Percentiles rank a stretch among this genome's conserved stretches.
These are phyloP conservation scores for Ophraella communa DNA, from an alignment of 2,888 invertebrate species.

Conservation along the genomic window DNA sequence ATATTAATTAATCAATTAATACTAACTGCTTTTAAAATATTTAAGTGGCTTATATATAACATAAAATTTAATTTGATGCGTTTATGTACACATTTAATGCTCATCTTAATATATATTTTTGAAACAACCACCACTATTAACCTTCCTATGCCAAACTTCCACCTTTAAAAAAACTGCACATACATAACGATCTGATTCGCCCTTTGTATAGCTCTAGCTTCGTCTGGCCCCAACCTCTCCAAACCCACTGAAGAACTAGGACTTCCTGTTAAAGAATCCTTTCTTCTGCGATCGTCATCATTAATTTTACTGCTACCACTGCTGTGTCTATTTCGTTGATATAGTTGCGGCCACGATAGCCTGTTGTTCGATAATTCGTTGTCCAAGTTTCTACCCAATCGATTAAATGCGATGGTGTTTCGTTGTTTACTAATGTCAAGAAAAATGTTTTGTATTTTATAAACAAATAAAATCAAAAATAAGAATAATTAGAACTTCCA, in stretches of 20 bases:
- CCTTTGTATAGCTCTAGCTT: constrained; percentile 82
- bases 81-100: no score
- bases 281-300: constrained; percentile 60
- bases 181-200: constrained; percentile 90
- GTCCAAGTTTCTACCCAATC: constrained; percentile 58
- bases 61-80: no score
- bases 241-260: constrained; percentile 61
- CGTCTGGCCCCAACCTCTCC: constrained; percentile 72
- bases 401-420: constrained; percentile 54
- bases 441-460: constrained; percentile 7
- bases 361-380: constrained; percentile 60
- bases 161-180: constrained; percentile 56
- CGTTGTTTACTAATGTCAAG: constrained; percentile 56
- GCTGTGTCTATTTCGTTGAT: constrained; percentile 49
- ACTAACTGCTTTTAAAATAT: no score
- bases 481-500: no score
- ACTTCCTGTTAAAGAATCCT: constrained; percentile 50
- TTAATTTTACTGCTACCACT: constrained; percentile 50
- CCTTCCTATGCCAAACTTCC: constrained; percentile 14
- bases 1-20: no score
- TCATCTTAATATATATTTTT: no score
- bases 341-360: constrained; percentile 67
- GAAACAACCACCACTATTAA: neutral
- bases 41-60: no score
- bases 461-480: neutral